Percentiles rank a stretch among this genome's conserved stretches.
These are phyloP conservation scores for Epizoanthus rinbou DNA, from an alignment of 92 coral and sea anemone genomes.

Conservation along the genomic window DNA sequence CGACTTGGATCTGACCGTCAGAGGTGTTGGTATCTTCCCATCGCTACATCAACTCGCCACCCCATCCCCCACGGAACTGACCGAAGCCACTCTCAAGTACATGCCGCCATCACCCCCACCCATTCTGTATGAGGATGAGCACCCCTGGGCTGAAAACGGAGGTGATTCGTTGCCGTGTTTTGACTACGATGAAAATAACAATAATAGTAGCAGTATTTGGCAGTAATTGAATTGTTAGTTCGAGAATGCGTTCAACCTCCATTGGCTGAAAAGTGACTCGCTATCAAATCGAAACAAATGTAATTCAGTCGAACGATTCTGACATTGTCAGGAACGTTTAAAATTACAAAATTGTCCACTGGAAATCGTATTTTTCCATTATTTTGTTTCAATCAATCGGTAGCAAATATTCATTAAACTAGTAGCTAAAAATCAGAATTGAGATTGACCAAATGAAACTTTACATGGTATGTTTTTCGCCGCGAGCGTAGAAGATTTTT, in stretches of 20 bases:
- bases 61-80: slow-evolving; percentile 85
- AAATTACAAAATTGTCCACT: too few relatives aligned
- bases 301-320: too few relatives aligned
- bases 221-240: slow-evolving; percentile 5
- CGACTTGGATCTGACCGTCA: slow-evolving; percentile 85
- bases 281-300: too few relatives aligned
- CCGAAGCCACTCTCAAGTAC: slow-evolving; percentile 83
- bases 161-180: slow-evolving; percentile 60
- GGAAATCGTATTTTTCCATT: too few relatives aligned
- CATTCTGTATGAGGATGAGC: slow-evolving; percentile 80
- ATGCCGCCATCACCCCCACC: slow-evolving; percentile 95
- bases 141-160: slow-evolving; percentile 91
- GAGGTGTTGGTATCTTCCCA: slow-evolving; percentile 82
- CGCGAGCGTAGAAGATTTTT: too few relatives aligned
- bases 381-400: too few relatives aligned
- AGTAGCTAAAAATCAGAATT: too few relatives aligned
- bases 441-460: too few relatives aligned
- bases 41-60: slow-evolving; percentile 73
- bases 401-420: too few relatives aligned
- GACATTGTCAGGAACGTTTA: too few relatives aligned
- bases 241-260: background rate
- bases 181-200: slow-evolving; percentile 76
- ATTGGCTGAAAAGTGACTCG: background rate
- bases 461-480: too few relatives aligned
- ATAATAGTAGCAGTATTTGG: slow-evolving; percentile 62